phyloP scores from a whole-genome alignment of 92 coral and sea anemone genomes.

The Bergia sp. region DNA sequence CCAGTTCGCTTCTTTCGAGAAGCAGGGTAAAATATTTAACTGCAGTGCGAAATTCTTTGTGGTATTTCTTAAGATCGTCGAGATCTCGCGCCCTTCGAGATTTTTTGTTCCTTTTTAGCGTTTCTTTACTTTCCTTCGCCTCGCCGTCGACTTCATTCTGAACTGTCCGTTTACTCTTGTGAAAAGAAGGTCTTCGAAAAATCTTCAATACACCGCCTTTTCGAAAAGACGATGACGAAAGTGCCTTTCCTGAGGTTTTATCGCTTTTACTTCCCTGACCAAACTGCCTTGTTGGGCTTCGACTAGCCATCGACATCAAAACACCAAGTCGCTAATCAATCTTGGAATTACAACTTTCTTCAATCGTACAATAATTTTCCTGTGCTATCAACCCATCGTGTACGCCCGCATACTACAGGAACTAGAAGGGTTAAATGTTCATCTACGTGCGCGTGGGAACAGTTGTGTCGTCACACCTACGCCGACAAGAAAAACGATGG shows the following conservation, averaged over 20 bases:
- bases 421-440: conserved; percentile 13
- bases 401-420: neutral
- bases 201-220: conserved; percentile 62
- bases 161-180: conserved; percentile 59
- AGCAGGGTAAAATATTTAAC: conserved; percentile 84
- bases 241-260: conserved; percentile 23
- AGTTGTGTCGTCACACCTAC: conserved; percentile 46
- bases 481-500: conserved; percentile 14
- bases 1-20: conserved; percentile 75
- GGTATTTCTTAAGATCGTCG: conserved; percentile 83
- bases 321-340: neutral
- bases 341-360: neutral
- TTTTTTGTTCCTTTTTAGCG: conserved; percentile 42
- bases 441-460: conserved; percentile 42
- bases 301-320: conserved; percentile 36
- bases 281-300: conserved; percentile 8
- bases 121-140: conserved; percentile 17
- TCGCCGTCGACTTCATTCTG: conserved; percentile 46
- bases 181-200: conserved; percentile 76
- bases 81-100: conserved; percentile 78
- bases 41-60: conserved; percentile 87
- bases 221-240: conserved; percentile 49
- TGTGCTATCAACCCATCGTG: conserved; percentile 33
- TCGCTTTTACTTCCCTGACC: conserved; percentile 44
- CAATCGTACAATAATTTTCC: neutral